These are phyloP conservation scores for Armadillidium nasatum DNA, from an alignment of 1,140 invertebrate genomes.

Conservation along the genomic window DNA sequence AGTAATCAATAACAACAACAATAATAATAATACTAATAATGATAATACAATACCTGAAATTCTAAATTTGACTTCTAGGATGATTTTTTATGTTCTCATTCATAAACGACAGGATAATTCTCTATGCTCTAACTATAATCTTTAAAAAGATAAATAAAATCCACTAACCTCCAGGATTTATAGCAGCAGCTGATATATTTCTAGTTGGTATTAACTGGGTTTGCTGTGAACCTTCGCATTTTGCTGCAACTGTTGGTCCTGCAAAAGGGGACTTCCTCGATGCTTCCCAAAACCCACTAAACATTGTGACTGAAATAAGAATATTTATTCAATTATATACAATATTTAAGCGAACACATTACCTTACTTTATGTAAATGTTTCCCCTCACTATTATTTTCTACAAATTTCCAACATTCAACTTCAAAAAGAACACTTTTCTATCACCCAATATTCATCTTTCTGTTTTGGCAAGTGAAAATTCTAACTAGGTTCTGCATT, in stretches of 20 bases:
- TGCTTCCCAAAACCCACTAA: constrained; percentile 65
- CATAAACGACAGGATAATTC: neutral
- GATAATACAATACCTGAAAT: neutral
- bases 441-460: too few relatives aligned
- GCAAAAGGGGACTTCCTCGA: constrained; percentile 70
- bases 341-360: too few relatives aligned
- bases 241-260: constrained; percentile 58
- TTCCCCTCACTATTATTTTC: too few relatives aligned
- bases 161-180: constrained; percentile 32
- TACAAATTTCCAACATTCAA: too few relatives aligned
- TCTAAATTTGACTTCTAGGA: neutral
- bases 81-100: neutral
- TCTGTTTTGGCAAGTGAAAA: too few relatives aligned
- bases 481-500: too few relatives aligned
- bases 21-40: neutral
- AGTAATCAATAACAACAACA: neutral
- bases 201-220: constrained; percentile 47
- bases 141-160: constrained; percentile 14
- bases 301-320: too few relatives aligned
- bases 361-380: too few relatives aligned
- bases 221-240: constrained; percentile 47
- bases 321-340: too few relatives aligned
- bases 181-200: constrained; percentile 49
- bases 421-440: too few relatives aligned
- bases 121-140: constrained; percentile 5